phyloP scores from a whole-genome alignment of 2,888 invertebrate genomes.

The Agrypnus murinus region DNA sequence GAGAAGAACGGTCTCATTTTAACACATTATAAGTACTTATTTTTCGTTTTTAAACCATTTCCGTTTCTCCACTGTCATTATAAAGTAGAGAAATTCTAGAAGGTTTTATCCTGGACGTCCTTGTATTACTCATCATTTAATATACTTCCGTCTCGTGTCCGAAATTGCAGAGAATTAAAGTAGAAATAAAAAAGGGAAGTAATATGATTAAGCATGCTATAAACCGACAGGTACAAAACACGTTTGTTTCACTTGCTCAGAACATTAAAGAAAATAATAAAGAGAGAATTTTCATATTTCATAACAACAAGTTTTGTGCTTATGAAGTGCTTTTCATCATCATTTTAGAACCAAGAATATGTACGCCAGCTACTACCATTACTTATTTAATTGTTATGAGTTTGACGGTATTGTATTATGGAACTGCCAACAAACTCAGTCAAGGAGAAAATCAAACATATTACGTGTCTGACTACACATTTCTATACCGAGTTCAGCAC shows the following conservation, averaged over 20 bases:
- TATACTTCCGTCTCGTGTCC: conserved; percentile 28
- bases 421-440: conserved; percentile 15
- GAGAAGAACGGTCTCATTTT: conserved; percentile 26
- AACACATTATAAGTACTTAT: conserved; percentile 43
- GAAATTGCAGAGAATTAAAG: conserved; percentile 26
- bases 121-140: conserved; percentile 21
- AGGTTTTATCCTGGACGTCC: conserved; percentile 17
- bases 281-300: background rate
- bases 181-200: conserved; percentile 30
- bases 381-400: conserved; percentile 27
- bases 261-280: conserved; percentile 9
- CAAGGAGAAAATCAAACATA: conserved; percentile 2
- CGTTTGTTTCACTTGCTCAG: conserved; percentile 15
- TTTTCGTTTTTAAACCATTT: conserved; percentile 39
- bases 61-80: conserved; percentile 31
- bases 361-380: conserved; percentile 10
- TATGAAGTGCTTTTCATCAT: conserved; percentile 22
- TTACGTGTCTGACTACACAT: conserved; percentile 3
- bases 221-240: conserved; percentile 22
- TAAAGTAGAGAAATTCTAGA: conserved; percentile 27
- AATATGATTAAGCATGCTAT: conserved; percentile 33
- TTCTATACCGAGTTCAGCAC: background rate
- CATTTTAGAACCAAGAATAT: conserved; percentile 5
- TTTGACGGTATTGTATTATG: conserved; percentile 18
- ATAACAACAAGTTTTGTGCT: conserved; percentile 4